Evolutionary conservation across 2,113 vertebrate genomes (phyloP).

Genomic region (Athene cunicularia): DNA sequence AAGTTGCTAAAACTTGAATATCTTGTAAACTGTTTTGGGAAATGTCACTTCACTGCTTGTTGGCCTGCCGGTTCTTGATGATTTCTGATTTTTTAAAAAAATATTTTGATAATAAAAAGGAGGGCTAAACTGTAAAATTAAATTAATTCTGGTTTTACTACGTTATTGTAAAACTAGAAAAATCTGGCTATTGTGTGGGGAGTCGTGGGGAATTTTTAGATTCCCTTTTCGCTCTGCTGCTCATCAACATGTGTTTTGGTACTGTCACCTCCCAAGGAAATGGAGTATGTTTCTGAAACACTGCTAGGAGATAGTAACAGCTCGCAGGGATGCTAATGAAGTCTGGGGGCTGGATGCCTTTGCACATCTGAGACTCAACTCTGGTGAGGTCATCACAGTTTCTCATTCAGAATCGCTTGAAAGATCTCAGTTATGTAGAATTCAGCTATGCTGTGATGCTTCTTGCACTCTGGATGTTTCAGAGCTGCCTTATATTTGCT

Average conservation of each 20-base stretch:
- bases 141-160: not conserved
- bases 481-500: not conserved
- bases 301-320: slow-evolving; percentile 49
- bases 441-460: not conserved
- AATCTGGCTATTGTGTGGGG: not conserved
- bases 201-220: slow-evolving; percentile 38
- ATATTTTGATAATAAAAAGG: not conserved
- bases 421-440: not conserved
- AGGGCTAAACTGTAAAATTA: not conserved
- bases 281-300: slow-evolving; percentile 32
- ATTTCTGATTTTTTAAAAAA: not conserved
- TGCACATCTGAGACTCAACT: slow-evolving; percentile 29
- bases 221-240: slow-evolving; percentile 7
- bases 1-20: not conserved
- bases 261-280: slow-evolving; percentile 40
- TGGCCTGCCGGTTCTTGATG: not conserved
- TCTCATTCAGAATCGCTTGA: not conserved
- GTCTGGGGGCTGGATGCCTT: slow-evolving; percentile 47
- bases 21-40: not conserved
- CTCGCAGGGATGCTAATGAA: slow-evolving; percentile 37
- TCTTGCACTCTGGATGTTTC: not conserved
- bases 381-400: not conserved
- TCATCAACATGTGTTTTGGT: slow-evolving; percentile 47
- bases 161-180: not conserved
- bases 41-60: not conserved